Evolutionary conservation across 1,140 invertebrate genomes (phyloP), one percentile per base, ranked within the genome.

Genomic region (Lepidurus apus): DNA sequence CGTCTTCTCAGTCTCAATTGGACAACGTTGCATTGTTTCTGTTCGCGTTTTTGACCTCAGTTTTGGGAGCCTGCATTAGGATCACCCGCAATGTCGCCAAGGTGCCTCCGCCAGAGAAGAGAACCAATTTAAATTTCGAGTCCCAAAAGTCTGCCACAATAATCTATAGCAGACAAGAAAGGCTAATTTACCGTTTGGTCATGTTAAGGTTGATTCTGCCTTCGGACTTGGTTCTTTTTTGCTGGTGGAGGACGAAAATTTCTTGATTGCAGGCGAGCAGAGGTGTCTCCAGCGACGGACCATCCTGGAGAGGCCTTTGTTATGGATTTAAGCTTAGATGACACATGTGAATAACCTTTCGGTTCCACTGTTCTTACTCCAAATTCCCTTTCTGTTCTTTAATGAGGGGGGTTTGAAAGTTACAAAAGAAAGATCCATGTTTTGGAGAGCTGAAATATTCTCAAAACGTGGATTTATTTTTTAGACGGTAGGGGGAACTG

Each of bases 221-320:
- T 24, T 80, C 76, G 43, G 76, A 80, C 13, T 74, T 76, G 75
- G 75, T 77, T 43, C 79, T 80, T 44, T 80, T 73, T 47, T 80
- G 76, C 44, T 77, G 75, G 76, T 80, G 79, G 79, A 65, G 76
- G 42, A 80, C 79, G 13, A 80, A 80, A 76, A 80, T 80, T 73
- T 77, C 76, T 74, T 80, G 76, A 74, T 80, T 65, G 53, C 4
- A 21, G 53, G 9, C 4, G 53, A 21, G 21, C 17, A 65, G 53
- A 65, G 53, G 53, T 21, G 10, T 65, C 53, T 65, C 53, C 10
- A 17, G 53, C 53, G 53, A 65, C 53, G 53, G 53, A 65, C 53
- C 53, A 65, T 65, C 53, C 53, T 65, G 53, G 53, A 65, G 53
- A 65, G 53, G 53, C 53, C 53, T 65, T 65, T 65, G 17, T 7